Percentiles rank a stretch among this genome's conserved stretches.
Conservation (phyloP, 2,113 vertebrate species). For the Clarias magur region DNA sequence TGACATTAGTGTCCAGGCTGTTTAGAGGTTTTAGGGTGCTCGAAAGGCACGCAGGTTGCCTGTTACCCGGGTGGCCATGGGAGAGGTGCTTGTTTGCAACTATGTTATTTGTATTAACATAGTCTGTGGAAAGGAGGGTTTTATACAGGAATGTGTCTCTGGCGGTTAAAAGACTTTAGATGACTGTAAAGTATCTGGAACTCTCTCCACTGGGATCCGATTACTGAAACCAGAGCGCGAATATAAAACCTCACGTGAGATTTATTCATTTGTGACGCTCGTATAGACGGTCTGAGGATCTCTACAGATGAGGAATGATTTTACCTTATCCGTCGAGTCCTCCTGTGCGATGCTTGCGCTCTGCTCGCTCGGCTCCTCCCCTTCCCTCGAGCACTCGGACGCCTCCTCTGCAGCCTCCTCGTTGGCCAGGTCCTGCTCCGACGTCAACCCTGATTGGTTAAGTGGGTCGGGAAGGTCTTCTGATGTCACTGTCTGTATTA, state of each 20-base stretch:
- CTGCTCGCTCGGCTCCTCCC: constrained; percentile 66
- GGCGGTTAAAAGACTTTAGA: neutral
- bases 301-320: neutral
- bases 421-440: constrained; percentile 76
- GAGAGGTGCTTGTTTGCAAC: too few relatives aligned
- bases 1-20: too few relatives aligned
- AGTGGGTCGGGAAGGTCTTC: constrained; percentile 83
- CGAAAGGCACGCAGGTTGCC: too few relatives aligned
- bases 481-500: constrained; percentile 90
- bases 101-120: neutral
- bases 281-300: neutral
- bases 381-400: constrained; percentile 74
- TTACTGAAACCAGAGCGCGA: neutral
- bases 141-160: neutral
- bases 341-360: constrained; percentile 50
- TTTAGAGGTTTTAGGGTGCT: too few relatives aligned
- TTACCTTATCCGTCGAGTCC: constrained; percentile 62
- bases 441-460: constrained; percentile 78
- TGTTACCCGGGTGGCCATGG: too few relatives aligned
- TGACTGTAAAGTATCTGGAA: neutral
- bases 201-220: neutral
- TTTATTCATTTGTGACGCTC: neutral
- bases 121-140: neutral
- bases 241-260: neutral
- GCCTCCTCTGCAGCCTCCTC: constrained; percentile 65